Evolutionary conservation across 2,113 vertebrate species (phyloP), one percentile per base, ranked within the genome.

Genomic region (Sakesphorus luctuosus): DNA sequence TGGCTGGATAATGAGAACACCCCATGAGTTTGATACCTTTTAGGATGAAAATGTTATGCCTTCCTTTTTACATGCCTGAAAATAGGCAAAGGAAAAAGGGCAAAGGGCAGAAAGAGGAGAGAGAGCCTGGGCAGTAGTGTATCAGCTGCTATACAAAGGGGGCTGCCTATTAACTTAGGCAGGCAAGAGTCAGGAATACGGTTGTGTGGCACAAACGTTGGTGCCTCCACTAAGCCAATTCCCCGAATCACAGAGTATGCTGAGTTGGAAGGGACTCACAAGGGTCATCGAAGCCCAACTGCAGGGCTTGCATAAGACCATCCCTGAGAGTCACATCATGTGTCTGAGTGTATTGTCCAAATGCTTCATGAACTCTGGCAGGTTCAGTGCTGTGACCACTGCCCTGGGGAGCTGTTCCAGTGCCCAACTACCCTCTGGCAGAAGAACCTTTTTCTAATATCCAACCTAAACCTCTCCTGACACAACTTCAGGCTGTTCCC

Each of bases 171-270:
- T 13, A 8, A 33, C 52, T 52, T 1, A 14, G 40, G 58, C 29
- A 40, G 58, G 35, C 29, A 21, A 9, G 66, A 76, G 29, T 65
- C 0, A 0, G 74, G 24, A 38, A 6, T 14, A 20, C 0, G 0
- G 35, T 35, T 35, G 49, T 31, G 40, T 11, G 49, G 40, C 67
- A 55, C 47, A 49, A 16, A 2, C 0, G 2, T 1, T 1, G 28
- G 11, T 23, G 18, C 28, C 40, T 43, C 35, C 1, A 0, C 50
- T 43, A 4, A 15, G 20, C 23, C 50, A 12, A 23, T 36, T 36
- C 58, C 25, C 23, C 24, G 23, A 35, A 25, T 36, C n/a, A 17
- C 58, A 61, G 23, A 36, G 7, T 61, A 25, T 24, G 33, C n/a
- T 2, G 3, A 15, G 56, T 59, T 18, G 21, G 33, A 59, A 24